Base-by-base conservation (phyloP, 2,888 invertebrate species). In the Deladenus siricidicola region DNA sequence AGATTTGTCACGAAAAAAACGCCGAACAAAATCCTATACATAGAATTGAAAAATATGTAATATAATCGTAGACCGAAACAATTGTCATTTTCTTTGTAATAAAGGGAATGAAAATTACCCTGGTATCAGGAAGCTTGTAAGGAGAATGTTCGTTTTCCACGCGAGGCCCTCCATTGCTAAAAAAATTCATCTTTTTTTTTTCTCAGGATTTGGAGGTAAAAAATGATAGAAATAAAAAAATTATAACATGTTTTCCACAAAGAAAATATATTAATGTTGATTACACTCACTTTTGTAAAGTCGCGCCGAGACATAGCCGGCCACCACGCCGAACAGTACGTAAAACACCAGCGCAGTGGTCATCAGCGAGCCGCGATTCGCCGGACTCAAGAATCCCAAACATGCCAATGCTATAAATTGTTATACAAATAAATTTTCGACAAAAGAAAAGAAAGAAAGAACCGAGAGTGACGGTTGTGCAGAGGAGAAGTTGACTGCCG, bases 331-430 rank as follows among this genome's bases (percentile, higher is more conserved):
- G 34, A 98, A 85, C 67, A 93, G 86, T n/a, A 96, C 96, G 83
- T 89, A 98, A 65, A 93, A 85, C 1, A 96, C 89, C 84, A 98
- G 86, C 28, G 92, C 88, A 80, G 94, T 96, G 0, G 96, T 98
- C 94, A 98, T 98, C 63, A 98, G 82, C 0, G 94, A 92, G 8
- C 98, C 98, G 75, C 98, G 86, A 82, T 98, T 96, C 3, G 96
- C 96, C 0, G 98, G 98, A 10, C 94, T 96, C 59, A 98, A 84
- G 83, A 98, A 98, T 57, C 98, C 98, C 67, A 98, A 85, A 80
- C 96, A 96, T n/a, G 98, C 98, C 82, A 98, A 96, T 19, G 54
- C 52, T 49, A 21, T 39, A 24, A 55, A 57, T 17, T n/a, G 39
- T 21, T 8, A 24, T 51, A 50, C 19, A 21, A 47, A 47, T 21